These are phyloP conservation scores for Zoanthus sociatus DNA, from an alignment of 92 coral and sea anemone species.

Conservation along the genomic window DNA sequence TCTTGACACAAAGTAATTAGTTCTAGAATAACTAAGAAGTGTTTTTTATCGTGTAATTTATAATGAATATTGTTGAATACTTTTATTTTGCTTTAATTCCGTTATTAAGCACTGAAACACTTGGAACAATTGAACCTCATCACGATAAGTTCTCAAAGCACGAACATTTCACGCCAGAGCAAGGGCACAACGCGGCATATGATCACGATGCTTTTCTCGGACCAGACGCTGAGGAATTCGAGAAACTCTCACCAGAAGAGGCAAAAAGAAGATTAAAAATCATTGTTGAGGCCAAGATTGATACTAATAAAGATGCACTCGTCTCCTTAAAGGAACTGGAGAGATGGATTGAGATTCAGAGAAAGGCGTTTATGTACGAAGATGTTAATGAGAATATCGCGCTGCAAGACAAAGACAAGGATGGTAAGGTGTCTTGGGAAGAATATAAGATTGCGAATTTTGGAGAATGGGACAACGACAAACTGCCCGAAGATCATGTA, in stretches of 20 bases:
- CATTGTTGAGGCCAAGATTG: slow-evolving; percentile 79
- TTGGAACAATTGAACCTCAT: slow-evolving; percentile 72
- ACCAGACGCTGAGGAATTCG: slow-evolving; percentile 95
- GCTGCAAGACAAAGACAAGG: slow-evolving; percentile 84
- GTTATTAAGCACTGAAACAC: not conserved
- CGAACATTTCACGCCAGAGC: slow-evolving; percentile 77
- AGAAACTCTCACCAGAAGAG: slow-evolving; percentile 85
- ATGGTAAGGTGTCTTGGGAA: slow-evolving; percentile 90
- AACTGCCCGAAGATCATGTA: slow-evolving; percentile 92
- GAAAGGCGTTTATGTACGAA: slow-evolving; percentile 96
- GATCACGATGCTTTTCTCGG: slow-evolving; percentile 99
- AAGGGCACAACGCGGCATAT: slow-evolving; percentile 78
- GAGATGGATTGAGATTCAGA: slow-evolving; percentile 93
- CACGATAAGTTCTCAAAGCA: slow-evolving; percentile 89
- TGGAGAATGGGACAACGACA: slow-evolving; percentile 85
- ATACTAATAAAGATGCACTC: slow-evolving; percentile 80
- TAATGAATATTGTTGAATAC: slow-evolving; percentile 32
- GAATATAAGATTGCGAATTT: slow-evolving; percentile 81
- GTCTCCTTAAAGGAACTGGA: slow-evolving; percentile 85
- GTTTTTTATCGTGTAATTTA: not conserved
- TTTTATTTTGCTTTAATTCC: slow-evolving; percentile 2
- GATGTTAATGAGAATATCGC: slow-evolving; percentile 83
- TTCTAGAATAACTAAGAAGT: not conserved
- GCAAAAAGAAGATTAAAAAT: slow-evolving; percentile 82
- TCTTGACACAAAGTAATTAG: not conserved